Evolutionary conservation across 2,888 invertebrate species (phyloP).

Genomic region (Chrysolina haemoptera): DNA sequence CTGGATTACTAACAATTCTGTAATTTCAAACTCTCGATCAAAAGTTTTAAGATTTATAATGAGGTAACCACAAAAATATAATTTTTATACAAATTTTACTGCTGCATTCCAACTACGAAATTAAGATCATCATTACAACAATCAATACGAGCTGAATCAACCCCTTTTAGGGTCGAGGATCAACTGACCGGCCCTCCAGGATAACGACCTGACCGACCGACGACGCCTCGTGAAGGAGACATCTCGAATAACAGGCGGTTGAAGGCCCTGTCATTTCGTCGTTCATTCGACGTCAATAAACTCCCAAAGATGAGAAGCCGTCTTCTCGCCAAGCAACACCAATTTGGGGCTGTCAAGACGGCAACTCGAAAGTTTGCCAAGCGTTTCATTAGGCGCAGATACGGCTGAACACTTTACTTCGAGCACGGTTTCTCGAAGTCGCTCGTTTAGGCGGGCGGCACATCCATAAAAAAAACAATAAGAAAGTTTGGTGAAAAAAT

Average conservation of each 20-base stretch:
- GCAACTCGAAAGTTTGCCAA: constrained; percentile 48
- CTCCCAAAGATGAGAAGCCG: neutral
- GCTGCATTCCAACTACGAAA: no score
- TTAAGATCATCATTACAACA: neutral
- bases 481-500: no score
- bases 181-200: neutral
- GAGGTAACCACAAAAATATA: no score
- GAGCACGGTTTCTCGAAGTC: constrained; percentile 46
- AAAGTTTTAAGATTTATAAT: no score
- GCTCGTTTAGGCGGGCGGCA: neutral
- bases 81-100: no score
- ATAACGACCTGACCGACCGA: neutral
- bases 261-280: constrained; percentile 16
- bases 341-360: constrained; percentile 43
- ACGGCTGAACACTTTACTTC: constrained; percentile 55
- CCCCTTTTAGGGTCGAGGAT: neutral
- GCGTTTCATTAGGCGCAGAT: constrained; percentile 57
- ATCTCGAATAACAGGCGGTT: neutral
- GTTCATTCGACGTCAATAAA: constrained; percentile 9
- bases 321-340: constrained; percentile 36
- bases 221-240: neutral
- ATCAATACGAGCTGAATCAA: neutral
- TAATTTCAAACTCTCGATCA: no score
- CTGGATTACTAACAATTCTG: no score
- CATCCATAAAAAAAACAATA: neutral